These are phyloP conservation scores for Orbicella faveolata DNA, from an alignment of 64 coral and sea anemone species.

Conservation along the genomic window DNA sequence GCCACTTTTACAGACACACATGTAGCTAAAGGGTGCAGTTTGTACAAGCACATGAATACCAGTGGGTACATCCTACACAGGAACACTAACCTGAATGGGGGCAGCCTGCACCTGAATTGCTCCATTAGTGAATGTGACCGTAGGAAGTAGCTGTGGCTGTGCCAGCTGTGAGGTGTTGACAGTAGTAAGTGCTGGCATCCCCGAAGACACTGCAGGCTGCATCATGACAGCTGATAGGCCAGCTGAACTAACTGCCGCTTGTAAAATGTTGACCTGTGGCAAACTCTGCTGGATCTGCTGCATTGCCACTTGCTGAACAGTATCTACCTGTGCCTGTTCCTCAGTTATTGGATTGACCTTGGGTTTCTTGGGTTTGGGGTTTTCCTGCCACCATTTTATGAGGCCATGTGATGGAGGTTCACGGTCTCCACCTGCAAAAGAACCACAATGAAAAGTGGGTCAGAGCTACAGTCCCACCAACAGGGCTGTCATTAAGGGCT, in stretches of 20 bases:
- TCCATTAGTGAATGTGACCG: constrained; percentile 66
- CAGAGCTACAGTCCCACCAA: neutral
- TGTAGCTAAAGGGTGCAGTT: too few species aligned
- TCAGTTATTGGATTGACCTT: constrained; percentile 81
- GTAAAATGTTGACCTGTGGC: constrained; percentile 87
- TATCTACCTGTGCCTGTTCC: constrained; percentile 57
- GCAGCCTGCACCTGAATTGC: constrained; percentile 79
- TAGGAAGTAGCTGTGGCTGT: constrained; percentile 77
- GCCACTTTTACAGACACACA: too few species aligned
- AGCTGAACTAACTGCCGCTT: constrained; percentile 80
- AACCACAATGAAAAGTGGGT: neutral
- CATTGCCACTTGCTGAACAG: constrained; percentile 79
- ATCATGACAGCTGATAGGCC: constrained; percentile 89
- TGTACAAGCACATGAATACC: too few species aligned
- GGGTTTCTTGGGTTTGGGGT: constrained; percentile 95
- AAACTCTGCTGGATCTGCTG: constrained; percentile 88
- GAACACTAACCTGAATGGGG: neutral
- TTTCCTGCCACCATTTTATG: constrained; percentile 96
- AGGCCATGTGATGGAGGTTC: constrained; percentile 96
- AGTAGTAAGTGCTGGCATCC: constrained; percentile 55
- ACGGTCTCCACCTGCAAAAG: constrained; percentile 75
- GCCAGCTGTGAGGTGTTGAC: constrained; percentile 58
- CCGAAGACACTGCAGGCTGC: constrained; percentile 63
- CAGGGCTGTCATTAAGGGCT: too few species aligned
- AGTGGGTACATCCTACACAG: too few species aligned